These are phyloP conservation scores for Nannobrachium achirus DNA, from an alignment of 2,113 vertebrate genomes.

Conservation along the genomic window DNA sequence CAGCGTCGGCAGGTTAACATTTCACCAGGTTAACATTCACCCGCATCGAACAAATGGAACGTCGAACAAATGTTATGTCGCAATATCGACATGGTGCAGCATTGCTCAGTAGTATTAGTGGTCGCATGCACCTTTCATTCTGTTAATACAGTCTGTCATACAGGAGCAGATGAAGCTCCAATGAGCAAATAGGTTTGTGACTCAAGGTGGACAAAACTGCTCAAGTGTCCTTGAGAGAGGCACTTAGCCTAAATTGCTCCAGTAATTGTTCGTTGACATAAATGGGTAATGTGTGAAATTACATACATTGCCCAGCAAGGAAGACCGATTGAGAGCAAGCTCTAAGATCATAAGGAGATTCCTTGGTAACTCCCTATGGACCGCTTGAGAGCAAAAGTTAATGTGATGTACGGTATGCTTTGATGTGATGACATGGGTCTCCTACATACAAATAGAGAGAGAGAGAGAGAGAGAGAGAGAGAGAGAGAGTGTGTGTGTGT, in stretches of 20 bases:
- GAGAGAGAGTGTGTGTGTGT: neutral
- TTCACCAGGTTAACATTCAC: too few relatives aligned
- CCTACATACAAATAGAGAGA: too few relatives aligned
- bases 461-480: too few relatives aligned
- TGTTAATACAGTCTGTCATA: neutral
- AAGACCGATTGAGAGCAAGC: neutral
- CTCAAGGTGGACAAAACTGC: conserved; percentile 23
- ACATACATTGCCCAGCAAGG: neutral
- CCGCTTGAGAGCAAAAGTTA: neutral
- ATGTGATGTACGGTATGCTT: neutral
- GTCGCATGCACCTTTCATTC: neutral
- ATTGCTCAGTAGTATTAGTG: neutral
- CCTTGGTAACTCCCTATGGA: neutral
- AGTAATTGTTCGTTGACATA: conserved; percentile 28
- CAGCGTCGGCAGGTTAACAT: too few relatives aligned
- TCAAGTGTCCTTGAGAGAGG: conserved; percentile 17
- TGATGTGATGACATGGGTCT: neutral
- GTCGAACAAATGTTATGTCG: too few relatives aligned
- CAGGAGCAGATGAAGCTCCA: conserved; percentile 9
- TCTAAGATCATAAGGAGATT: neutral
- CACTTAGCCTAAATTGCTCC: conserved; percentile 28
- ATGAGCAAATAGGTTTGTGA: conserved; percentile 20
- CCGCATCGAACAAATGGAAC: too few relatives aligned
- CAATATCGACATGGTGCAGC: too few relatives aligned
- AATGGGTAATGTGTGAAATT: conserved; percentile 15